A percentile compares a stretch with the other conserved stretches of the same genome.
These are phyloP conservation scores for Nasonia vitripennis DNA, from an alignment of 1,140 invertebrate species.

Conservation along the genomic window DNA sequence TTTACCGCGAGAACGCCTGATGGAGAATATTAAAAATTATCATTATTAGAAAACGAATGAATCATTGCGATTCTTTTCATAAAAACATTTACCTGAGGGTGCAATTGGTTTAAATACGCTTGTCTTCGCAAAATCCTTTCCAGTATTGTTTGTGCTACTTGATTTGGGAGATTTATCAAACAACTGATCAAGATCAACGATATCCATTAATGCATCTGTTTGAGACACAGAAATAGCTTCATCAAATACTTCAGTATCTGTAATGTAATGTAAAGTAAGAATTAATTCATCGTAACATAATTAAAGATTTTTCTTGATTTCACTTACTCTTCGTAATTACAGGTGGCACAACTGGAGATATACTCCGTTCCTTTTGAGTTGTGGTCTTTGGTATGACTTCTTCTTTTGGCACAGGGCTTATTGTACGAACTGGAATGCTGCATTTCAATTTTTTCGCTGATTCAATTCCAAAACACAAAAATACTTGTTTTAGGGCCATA, in stretches of 20 bases:
- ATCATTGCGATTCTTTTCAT: background rate
- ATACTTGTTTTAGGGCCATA: conserved; percentile 54
- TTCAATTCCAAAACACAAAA: conserved; percentile 54
- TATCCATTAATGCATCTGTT: conserved; percentile 42
- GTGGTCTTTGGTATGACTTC: background rate
- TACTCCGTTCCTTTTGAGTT: background rate
- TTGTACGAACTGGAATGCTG: background rate
- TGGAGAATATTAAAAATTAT: background rate
- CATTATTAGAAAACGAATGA: background rate
- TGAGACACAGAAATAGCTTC: conserved; percentile 37
- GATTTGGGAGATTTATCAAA: conserved; percentile 9
- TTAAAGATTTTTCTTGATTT: background rate
- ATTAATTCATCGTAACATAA: background rate
- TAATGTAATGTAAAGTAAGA: no score
- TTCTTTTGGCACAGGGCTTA: conserved; percentile 15
- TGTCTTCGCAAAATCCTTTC: background rate
- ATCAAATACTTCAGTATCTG: background rate
- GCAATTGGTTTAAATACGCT: background rate
- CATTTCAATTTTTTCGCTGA: conserved; percentile 38
- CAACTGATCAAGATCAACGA: conserved; percentile 34
- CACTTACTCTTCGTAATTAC: conserved; percentile 9
- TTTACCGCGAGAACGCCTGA: background rate
- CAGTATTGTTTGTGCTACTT: background rate
- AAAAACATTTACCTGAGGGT: background rate
- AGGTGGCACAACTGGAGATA: background rate